A percentile compares a stretch with the other conserved stretches of the same genome.
Conservation (phyloP, 2,888 invertebrate species). For the Sabellastarte sp. region DNA sequence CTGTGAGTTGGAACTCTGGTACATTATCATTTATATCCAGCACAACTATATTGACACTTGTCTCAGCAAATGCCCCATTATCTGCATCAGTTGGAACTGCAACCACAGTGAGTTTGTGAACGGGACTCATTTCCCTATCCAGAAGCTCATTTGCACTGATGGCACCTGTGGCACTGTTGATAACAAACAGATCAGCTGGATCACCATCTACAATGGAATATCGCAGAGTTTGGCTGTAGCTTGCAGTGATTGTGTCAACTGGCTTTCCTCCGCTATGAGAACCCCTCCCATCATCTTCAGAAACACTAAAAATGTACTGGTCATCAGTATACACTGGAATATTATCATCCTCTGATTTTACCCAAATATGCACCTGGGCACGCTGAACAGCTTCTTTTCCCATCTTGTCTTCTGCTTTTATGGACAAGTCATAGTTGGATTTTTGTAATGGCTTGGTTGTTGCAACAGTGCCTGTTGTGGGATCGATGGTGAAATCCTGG, state of each 20-base stretch:
- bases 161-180: conserved; percentile 76
- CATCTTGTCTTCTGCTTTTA: neutral
- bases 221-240: conserved; percentile 27
- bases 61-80: conserved; percentile 75
- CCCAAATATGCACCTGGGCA: no score
- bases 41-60: conserved; percentile 77
- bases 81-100: no score
- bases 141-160: conserved; percentile 77
- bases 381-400: neutral
- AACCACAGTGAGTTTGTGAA: conserved; percentile 77
- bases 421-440: neutral
- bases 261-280: conserved; percentile 68
- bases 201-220: conserved; percentile 76
- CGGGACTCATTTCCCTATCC: conserved; percentile 78
- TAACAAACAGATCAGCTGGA: conserved; percentile 73
- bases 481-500: conserved; percentile 62
- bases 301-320: conserved; percentile 79
- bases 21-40: conserved; percentile 89
- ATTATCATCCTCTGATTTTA: no score
- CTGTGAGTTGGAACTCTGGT: conserved; percentile 64
- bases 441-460: neutral
- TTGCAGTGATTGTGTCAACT: conserved; percentile 71
- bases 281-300: conserved; percentile 75
- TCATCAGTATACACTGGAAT: no score
- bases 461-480: conserved; percentile 63